Evolutionary conservation across 2,797 vertebrate species (phyloP).

Genomic region (Tapera naevia): DNA sequence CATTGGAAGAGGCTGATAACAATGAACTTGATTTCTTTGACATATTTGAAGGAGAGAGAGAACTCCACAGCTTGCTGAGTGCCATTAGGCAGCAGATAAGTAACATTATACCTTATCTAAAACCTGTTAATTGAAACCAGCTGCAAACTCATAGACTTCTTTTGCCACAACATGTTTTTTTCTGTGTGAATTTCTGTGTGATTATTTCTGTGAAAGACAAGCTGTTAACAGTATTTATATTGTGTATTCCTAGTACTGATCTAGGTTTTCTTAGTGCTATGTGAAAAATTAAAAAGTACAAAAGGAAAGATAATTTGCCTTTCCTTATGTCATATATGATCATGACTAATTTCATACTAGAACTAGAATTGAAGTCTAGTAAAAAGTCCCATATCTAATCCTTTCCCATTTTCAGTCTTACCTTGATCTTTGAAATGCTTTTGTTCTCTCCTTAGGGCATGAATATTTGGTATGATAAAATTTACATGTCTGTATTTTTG

Average conservation of each 20-base stretch:
- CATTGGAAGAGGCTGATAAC: not conserved
- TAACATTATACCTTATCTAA: not conserved
- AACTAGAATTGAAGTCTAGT: not conserved
- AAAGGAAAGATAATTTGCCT: not conserved
- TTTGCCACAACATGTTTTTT: not conserved
- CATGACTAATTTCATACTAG: not conserved
- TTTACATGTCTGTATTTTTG: conserved; percentile 27
- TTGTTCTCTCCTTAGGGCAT: conserved; percentile 18
- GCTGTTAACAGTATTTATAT: not conserved
- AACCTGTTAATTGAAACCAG: not conserved
- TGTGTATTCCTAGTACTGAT: not conserved
- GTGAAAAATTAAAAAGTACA: not conserved
- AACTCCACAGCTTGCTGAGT: not conserved
- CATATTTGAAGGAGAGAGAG: not conserved
- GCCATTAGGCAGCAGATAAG: not conserved
- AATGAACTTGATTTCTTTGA: not conserved
- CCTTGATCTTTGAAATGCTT: conserved; percentile 49
- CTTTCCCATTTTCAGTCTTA: conserved; percentile 34
- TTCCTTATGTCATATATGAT: not conserved
- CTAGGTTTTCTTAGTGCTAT: not conserved
- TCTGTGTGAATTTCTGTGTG: not conserved
- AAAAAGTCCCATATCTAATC: not conserved
- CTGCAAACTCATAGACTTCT: not conserved
- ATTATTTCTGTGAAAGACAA: not conserved
- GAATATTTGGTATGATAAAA: conserved; percentile 14